Percentiles rank a stretch among this genome's conserved stretches.
Conservation (phyloP, 2,797 vertebrate genomes). For the Helarctos malayanus region DNA sequence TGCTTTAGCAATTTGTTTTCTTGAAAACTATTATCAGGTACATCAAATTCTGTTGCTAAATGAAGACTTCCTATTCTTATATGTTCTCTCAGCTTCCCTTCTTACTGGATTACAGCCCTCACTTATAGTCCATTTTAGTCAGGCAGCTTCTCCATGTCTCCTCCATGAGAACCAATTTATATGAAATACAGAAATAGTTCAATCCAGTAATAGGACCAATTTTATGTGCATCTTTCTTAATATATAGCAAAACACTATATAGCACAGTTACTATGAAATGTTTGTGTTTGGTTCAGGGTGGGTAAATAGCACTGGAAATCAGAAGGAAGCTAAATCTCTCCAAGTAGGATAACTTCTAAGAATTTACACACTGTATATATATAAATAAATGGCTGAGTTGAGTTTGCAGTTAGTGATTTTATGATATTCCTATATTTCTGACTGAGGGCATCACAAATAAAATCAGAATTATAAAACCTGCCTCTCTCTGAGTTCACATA, state of each 20-base stretch:
- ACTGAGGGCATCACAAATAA: neutral
- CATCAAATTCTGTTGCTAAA: slow-evolving; percentile 9
- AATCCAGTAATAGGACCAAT: neutral
- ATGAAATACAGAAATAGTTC: neutral
- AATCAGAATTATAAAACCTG: neutral
- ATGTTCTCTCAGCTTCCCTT: neutral
- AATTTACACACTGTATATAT: neutral
- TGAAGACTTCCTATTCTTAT: neutral
- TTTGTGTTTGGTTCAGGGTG: slow-evolving; percentile 36
- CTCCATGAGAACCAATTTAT: slow-evolving; percentile 15
- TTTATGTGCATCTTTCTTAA: neutral
- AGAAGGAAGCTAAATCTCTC: neutral
- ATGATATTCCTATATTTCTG: neutral
- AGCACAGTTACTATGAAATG: neutral
- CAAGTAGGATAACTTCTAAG: slow-evolving; percentile 51
- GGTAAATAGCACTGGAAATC: slow-evolving; percentile 32
- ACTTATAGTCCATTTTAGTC: neutral
- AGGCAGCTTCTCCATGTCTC: neutral
- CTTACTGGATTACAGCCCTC: neutral
- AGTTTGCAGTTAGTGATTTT: neutral
- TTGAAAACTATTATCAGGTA: neutral
- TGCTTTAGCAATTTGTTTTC: neutral
- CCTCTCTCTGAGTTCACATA: neutral
- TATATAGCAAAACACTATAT: neutral
- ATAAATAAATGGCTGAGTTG: neutral